phyloP scores from a whole-genome alignment of 1,140 invertebrate species.

The Procambarus virginalis region DNA sequence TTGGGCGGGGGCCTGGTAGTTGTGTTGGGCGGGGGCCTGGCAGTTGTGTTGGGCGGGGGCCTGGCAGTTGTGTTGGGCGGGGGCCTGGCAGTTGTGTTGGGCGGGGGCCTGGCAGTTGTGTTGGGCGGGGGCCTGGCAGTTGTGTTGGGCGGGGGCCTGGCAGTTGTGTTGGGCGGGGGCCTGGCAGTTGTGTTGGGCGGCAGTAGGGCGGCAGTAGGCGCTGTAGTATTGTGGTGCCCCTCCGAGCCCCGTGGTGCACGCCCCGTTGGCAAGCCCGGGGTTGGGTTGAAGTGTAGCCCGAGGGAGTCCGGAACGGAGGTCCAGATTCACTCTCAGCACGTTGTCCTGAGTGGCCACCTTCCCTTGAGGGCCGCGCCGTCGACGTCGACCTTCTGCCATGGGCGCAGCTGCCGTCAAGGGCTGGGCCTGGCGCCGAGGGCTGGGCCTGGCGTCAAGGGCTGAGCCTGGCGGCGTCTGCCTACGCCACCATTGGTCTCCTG shows the following conservation, averaged over 20 bases:
- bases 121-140: too few species aligned
- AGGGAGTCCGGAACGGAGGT: constrained; percentile 25
- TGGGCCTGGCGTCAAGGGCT: background rate
- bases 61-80: background rate
- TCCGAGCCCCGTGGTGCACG: too few species aligned
- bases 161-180: background rate
- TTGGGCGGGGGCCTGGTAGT: too few species aligned
- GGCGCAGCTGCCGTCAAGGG: background rate
- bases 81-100: too few species aligned
- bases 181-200: background rate
- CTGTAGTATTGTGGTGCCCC: too few species aligned
- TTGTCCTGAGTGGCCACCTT: background rate
- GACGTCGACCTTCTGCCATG: constrained; percentile 34
- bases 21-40: background rate
- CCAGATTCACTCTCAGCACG: constrained; percentile 44
- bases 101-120: too few species aligned
- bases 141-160: background rate
- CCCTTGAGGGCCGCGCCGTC: constrained; percentile 8
- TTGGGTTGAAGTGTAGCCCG: too few species aligned
- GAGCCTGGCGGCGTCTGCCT: background rate
- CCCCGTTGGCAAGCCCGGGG: too few species aligned
- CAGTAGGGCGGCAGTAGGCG: too few species aligned
- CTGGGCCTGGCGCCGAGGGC: background rate
- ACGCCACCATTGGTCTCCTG: background rate
- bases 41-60: background rate